Evolutionary conservation across 2,113 vertebrate genomes (phyloP), one percentile per base, ranked within the genome.

Genomic region (Xyrauchen texanus): DNA sequence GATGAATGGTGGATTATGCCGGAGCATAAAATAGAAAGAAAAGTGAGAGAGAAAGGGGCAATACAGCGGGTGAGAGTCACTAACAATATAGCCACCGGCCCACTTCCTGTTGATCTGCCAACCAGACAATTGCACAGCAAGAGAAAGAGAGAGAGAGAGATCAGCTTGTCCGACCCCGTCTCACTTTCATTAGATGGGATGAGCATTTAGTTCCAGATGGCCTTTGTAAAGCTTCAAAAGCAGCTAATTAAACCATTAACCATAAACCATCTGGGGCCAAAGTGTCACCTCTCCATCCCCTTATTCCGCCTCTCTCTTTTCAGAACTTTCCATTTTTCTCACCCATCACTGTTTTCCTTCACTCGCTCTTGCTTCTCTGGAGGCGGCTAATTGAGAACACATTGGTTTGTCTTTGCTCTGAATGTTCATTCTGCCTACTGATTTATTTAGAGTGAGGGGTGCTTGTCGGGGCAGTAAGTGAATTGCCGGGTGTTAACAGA

Each of bases 381-480:
- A 57, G 72, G 44, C 62, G 7, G 69, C 64, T 83, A 80, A 85
- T 83, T 83, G 81, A 75, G 53, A 85, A 74, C 84, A 85, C 52
- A 83, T 81, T 78, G 57, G 13, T 9, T 75, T 58, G 11, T 81
- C 69, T 61, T 73, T 45, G 42, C 57, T 78, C 44, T 49, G 57
- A 66, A 58, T n/a, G 13, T 67, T 72, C 70, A 64, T 64, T 34
- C 21, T 65, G 44, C 45, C 10, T 60, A 16, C 55, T 64, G 70
- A 83, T 85, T 57, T 76, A 76, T 83, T 78, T 76, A 21, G 11
- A 62, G 68, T n/a, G 45, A 69, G 16, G 66, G 58, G 57, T 51
- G 47, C 63, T 77, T 74, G 55, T 68, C 12, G 7, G 34, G 63
- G 67, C 57, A 13, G 51, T 76, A 66, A 42, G 67, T 77, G 34